Base-by-base conservation (phyloP, 37 sponge, comb jelly and placozoan species). In the Dysidea cf. avara region DNA sequence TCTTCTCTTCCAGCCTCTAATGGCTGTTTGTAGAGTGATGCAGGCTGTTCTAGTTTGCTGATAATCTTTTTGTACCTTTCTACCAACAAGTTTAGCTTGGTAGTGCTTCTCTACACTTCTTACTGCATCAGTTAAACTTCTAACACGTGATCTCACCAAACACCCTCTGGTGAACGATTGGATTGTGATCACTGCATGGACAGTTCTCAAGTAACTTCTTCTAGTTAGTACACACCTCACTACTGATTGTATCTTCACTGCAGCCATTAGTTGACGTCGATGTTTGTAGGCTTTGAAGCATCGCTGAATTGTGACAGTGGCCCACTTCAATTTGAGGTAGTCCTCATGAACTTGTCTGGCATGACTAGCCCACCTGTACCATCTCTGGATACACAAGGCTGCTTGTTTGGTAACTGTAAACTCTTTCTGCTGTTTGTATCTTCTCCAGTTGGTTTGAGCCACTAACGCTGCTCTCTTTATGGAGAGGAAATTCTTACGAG, bases 231-330 rank as follows among this genome's bases (percentile, higher is more conserved):
- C 24, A 0, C 74, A 53, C 35, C 84, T 74, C 54, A 72, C 75
- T 7, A 11, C 28, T 3, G 70, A 39, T 67, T 90, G 92, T 26
- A 92, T 83, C 3, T 49, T 51, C 5, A 55, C 54, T 16, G 81
- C 87, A 69, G 87, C 87, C n/a, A n/a, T n/a, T n/a, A 12, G 13
- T 34, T 66, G 56, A 57, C 72, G 13, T 71, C 53, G 53, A n/a
- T n/a, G n/a, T n/a, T n/a, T n/a, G 64, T 63, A 60, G 9, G 53
- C 34, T 53, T 83, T 51, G 0, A 18, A 56, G 31, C 37, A 26
- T 13, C 61, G 21, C 37, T 79, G 80, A n/a, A 79, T 1, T 2
- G 28, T 60, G 7, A 55, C 57, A 52, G 52, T 29, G 36, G 80
- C 80, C 39, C 13, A 55, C 53, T 29, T 79, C 47, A 56, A 20